Evolutionary conservation across 2,797 vertebrate genomes (phyloP).

Genomic region (Eulemur mongoz): DNA sequence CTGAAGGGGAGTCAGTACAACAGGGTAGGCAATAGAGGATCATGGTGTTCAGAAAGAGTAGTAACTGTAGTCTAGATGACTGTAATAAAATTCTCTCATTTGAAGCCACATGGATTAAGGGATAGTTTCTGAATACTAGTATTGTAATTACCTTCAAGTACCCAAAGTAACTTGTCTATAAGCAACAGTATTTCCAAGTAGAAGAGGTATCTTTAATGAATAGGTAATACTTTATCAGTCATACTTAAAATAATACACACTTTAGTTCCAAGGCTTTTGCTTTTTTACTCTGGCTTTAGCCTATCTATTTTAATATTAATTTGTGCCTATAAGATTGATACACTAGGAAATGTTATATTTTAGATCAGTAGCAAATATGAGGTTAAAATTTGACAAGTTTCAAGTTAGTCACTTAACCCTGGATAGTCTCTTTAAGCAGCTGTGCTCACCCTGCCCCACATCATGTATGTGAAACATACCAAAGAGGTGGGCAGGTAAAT

Average conservation of each 20-base stretch:
- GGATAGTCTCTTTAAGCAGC: not conserved
- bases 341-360: not conserved
- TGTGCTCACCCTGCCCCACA: not conserved
- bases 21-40: not conserved
- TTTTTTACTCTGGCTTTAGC: not conserved
- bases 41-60: not conserved
- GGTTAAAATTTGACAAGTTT: not conserved
- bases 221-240: not conserved
- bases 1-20: not conserved
- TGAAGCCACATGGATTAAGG: slow-evolving; percentile 3
- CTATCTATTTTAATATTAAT: not conserved
- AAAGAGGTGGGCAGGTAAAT: not conserved
- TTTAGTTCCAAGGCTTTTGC: not conserved
- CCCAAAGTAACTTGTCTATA: not conserved
- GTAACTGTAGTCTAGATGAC: not conserved
- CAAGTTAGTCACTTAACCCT: not conserved
- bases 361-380: not conserved
- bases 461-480: not conserved
- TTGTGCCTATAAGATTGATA: not conserved
- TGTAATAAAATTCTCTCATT: not conserved
- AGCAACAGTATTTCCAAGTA: not conserved
- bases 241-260: not conserved
- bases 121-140: not conserved
- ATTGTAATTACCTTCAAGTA: slow-evolving; percentile 10
- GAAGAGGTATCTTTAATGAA: not conserved